Evolutionary conservation across 2,888 invertebrate genomes (phyloP), one percentile per base, ranked within the genome.

Genomic region (Pantelozetes paolii): DNA sequence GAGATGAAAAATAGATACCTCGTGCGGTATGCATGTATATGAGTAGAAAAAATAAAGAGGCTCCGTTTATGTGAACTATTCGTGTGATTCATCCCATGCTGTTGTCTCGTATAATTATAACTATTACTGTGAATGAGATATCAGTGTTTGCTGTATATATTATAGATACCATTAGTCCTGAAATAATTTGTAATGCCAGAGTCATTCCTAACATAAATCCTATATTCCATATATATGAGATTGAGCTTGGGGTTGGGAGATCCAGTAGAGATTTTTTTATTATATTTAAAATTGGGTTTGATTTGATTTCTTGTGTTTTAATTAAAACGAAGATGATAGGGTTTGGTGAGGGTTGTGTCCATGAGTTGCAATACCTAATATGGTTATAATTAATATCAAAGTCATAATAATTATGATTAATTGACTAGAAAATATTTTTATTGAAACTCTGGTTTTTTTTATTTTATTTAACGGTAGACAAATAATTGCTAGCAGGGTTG

Each of bases 21-120:
- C 83, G 89, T 0, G 88, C 88, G 80, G 88, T 85, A 82, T 89
- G 89, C 1, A 87, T 32, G 79, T 88, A 89, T 79, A 89, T 81
- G 81, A 86, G 88, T 82, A 89, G 85, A 84, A 89, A 89, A 81
- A 89, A 89, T 79, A 89, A 85, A 42, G 88, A 89, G 0, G 89
- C 89, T 62, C 89, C 88, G 81, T 90, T 90, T 70, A 88, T 87
- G 80, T 90, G 89, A 6, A 88, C 26, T 1, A 85, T 85, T 77
- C 88, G 88, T 73, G 89, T 82, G 81, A 89, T 78, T 86, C 88
- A 89, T 0, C 88, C 89, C 81, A 86, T 86, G 80, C 88, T 88
- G 77, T 89, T 86, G 84, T 89, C 86, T 80, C 88, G 88, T 40
- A 86, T 86, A 83, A 89, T 89, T 81, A 89, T 88, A 77, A 86